Evolutionary conservation across 2,797 vertebrate genomes (phyloP), one percentile per base, ranked within the genome.

Genomic region (Crypturellus tataupa): DNA sequence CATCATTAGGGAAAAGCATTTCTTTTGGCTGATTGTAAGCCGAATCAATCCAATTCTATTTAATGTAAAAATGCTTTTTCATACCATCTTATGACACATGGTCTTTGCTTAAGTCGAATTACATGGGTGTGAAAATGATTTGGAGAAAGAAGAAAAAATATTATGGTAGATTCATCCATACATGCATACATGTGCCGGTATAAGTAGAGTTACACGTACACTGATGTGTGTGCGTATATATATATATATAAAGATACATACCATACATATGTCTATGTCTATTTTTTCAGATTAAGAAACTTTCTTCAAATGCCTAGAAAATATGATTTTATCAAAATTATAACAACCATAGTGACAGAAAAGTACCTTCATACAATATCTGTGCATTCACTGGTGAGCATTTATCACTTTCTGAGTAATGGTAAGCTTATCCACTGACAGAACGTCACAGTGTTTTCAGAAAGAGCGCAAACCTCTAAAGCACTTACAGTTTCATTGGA

Each of bases 361-460:
- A 53, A 92, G 85, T 55, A 95, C 47, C 79, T 82, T 96, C 89
- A 89, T 40, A 85, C 85, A 80, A 76, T 64, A 46, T 82, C 91
- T 90, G 21, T 35, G 60, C n/a, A 9, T 93, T 87, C 80, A 80
- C 2, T 92, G 94, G 87, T 13, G 0, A 85, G 49, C 60, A 87
- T 95, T 96, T 96, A 93, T 96, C 96, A 86, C 82, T 86, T 78
- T 87, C 62, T 96, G 68, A 94, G 85, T 95, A 96, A 94, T 63
- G 65, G 60, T 83, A 76, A 78, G 63, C 68, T 93, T 93, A 94
- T 94, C 78, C 44, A 0, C 73, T 94, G 85, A 69, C 87, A 87
- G 77, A 84, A 84, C 72, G 82, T 47, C 85, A 15, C 10, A n/a
- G 62, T 67, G 60, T 84, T 90, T 85, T 87, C 21, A 1, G 42